Percentiles rank a stretch among this genome's conserved stretches.
Conservation (phyloP, 2,113 vertebrate species). For the Corythornis cristatus region DNA sequence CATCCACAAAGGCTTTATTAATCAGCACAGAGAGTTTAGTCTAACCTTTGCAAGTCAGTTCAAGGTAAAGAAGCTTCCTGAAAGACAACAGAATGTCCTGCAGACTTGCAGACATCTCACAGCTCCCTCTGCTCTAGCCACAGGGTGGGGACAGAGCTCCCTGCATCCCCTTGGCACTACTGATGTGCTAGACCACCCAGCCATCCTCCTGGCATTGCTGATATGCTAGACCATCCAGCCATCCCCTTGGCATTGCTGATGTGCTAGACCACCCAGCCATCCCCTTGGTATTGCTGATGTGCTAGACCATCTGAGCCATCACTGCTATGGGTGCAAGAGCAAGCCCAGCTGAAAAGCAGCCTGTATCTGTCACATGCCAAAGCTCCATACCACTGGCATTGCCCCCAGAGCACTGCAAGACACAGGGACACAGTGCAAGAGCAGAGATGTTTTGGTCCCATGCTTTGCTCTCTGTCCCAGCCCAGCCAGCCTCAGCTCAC, state of each 20-base stretch:
- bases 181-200: background rate
- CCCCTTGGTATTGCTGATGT: background rate
- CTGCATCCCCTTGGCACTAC: accelerated
- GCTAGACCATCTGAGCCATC: accelerated
- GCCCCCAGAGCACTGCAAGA: background rate
- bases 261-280: background rate
- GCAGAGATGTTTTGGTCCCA: accelerated
- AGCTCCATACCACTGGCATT: background rate
- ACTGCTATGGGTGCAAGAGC: background rate
- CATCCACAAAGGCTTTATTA: conserved; percentile 4
- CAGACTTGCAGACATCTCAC: background rate
- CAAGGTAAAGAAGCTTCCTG: conserved; percentile 9
- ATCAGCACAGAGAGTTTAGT: conserved; percentile 4
- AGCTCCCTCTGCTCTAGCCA: background rate
- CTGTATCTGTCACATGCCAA: background rate
- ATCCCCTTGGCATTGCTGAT: background rate
- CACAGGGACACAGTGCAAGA: accelerated
- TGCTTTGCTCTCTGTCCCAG: background rate
- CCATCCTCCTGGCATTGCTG: too few species aligned
- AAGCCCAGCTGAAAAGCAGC: background rate
- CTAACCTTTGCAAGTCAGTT: conserved; percentile 5
- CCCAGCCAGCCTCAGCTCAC: background rate
- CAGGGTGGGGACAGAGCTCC: background rate
- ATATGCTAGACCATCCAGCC: too few species aligned
- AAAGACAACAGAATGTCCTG: background rate